Percentiles rank a stretch among this genome's conserved stretches.
phyloP scores from a whole-genome alignment of 2,797 vertebrate species.

The Rousettus madagascariensis region DNA sequence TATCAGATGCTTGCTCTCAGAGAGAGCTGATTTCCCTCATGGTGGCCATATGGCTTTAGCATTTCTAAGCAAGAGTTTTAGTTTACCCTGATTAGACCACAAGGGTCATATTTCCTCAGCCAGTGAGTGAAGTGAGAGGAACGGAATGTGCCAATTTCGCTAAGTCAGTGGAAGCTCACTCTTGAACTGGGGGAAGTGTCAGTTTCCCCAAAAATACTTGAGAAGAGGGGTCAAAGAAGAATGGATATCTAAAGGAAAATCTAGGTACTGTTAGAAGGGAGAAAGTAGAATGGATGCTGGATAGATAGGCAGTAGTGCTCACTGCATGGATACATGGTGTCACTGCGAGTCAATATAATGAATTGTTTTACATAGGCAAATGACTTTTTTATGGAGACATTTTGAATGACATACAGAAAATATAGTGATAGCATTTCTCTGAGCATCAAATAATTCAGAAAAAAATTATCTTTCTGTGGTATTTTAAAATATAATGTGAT shows the following conservation, averaged over 20 bases:
- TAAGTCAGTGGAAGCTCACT: not conserved
- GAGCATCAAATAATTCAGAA: not conserved
- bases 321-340: not conserved
- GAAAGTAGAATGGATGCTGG: not conserved
- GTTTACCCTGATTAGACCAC: not conserved
- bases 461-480: not conserved
- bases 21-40: not conserved
- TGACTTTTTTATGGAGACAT: not conserved
- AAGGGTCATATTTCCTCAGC: not conserved
- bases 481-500: constrained; percentile 4
- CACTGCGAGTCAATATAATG: not conserved
- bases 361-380: not conserved
- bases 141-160: not conserved
- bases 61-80: not conserved
- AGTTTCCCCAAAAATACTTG: not conserved
- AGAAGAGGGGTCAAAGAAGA: not conserved
- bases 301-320: not conserved
- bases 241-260: not conserved
- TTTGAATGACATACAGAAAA: constrained; percentile 2
- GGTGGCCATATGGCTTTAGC: not conserved
- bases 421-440: not conserved
- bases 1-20: not conserved
- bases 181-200: not conserved
- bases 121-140: not conserved
- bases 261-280: not conserved